Evolutionary conservation across 2,797 vertebrate genomes (phyloP).

Genomic region (Euthynnus affinis): DNA sequence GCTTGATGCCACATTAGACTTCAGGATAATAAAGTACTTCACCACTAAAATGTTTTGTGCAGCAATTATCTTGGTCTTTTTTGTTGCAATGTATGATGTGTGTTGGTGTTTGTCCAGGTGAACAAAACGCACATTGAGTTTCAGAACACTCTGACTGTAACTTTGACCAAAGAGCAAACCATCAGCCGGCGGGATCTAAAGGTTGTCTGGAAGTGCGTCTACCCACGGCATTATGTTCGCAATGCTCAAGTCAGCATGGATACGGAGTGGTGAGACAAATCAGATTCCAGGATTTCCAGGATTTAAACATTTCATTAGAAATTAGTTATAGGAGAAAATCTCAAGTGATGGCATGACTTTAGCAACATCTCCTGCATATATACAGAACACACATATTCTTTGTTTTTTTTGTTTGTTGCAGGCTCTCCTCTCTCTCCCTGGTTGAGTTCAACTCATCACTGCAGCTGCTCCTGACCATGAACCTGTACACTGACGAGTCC

Average conservation of each 20-base stretch:
- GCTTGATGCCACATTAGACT: no score
- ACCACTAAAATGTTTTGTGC: background rate
- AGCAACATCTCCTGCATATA: background rate
- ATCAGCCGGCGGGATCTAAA: slow-evolving; percentile 73
- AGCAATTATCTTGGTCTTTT: background rate
- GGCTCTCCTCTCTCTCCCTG: slow-evolving; percentile 65
- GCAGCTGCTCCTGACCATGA: slow-evolving; percentile 74
- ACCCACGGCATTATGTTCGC: slow-evolving; percentile 71
- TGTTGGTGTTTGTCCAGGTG: slow-evolving; percentile 54
- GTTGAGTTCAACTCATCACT: slow-evolving; percentile 72
- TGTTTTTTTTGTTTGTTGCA: slow-evolving; percentile 8
- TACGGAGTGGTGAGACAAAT: slow-evolving; percentile 66
- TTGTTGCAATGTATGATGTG: background rate
- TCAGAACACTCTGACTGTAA: slow-evolving; percentile 72
- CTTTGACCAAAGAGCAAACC: slow-evolving; percentile 41
- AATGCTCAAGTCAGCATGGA: slow-evolving; percentile 59
- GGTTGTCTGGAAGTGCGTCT: slow-evolving; percentile 79
- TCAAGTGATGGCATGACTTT: background rate
- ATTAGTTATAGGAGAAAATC: no score
- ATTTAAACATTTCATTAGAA: no score
- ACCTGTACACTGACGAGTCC: slow-evolving; percentile 59
- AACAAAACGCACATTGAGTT: slow-evolving; percentile 79
- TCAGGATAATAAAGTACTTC: no score
- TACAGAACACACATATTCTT: no score
- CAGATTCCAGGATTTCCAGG: no score